phyloP scores from a whole-genome alignment of 2,797 vertebrate species.

The Odontamblyopus lacepedii region DNA sequence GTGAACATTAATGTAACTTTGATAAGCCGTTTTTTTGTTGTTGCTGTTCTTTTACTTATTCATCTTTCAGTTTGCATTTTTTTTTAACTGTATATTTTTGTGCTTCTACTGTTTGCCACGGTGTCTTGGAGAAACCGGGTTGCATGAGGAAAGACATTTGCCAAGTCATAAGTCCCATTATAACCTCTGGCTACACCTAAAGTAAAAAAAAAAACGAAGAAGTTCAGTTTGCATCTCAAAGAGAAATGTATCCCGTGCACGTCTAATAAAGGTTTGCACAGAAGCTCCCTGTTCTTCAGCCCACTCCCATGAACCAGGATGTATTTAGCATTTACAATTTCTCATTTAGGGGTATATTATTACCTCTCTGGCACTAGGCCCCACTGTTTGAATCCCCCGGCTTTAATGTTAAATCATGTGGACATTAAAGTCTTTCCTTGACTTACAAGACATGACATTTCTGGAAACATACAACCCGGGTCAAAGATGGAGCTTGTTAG shows the following conservation, averaged over 20 bases:
- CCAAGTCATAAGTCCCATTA: background rate
- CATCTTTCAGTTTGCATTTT: background rate
- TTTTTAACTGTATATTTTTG: background rate
- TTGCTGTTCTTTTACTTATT: background rate
- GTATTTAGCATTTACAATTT: slow-evolving; percentile 66
- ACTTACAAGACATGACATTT: slow-evolving; percentile 82
- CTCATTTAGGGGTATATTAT: slow-evolving; percentile 69
- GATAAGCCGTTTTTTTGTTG: background rate
- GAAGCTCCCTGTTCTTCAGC: slow-evolving; percentile 29
- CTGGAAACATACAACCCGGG: slow-evolving; percentile 76
- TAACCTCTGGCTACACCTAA: background rate
- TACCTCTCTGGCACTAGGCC: slow-evolving; percentile 62
- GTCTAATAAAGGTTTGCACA: slow-evolving; percentile 19
- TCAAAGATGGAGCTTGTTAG: slow-evolving; percentile 83
- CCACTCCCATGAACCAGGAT: slow-evolving; percentile 48
- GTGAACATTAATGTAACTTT: background rate
- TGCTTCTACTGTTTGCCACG: background rate
- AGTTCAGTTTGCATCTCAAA: background rate
- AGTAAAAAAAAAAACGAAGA: background rate
- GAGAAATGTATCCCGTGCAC: background rate
- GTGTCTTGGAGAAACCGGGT: background rate
- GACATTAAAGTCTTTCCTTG: slow-evolving; percentile 77
- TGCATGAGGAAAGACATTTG: background rate
- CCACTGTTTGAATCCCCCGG: slow-evolving; percentile 47
- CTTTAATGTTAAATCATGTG: slow-evolving; percentile 75